Evolutionary conservation across 1,140 invertebrate genomes (phyloP).

Genomic region (Homarus americanus): DNA sequence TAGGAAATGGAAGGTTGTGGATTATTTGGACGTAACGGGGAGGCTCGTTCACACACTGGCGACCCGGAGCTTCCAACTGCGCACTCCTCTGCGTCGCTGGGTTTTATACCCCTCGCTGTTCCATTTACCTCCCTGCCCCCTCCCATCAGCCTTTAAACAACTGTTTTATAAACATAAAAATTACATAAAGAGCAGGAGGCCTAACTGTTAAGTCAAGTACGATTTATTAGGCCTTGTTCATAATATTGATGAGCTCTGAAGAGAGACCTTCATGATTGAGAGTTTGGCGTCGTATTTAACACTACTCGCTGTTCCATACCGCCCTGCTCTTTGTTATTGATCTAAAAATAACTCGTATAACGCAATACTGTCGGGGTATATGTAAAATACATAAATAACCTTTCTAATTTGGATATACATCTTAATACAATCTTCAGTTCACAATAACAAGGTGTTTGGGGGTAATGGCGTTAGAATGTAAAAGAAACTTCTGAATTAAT

Average conservation of each 20-base stretch:
- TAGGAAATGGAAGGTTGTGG: not conserved
- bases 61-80: conserved; percentile 49
- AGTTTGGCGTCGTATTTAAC: not conserved
- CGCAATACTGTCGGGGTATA: not conserved
- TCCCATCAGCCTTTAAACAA: not conserved
- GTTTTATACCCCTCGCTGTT: conserved; percentile 42
- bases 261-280: no score
- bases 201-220: not conserved
- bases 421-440: no score
- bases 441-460: no score
- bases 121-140: conserved; percentile 25
- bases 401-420: no score
- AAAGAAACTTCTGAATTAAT: no score
- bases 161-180: not conserved
- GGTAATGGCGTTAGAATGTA: no score
- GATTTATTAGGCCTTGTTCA: not conserved
- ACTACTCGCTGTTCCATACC: conserved; percentile 27
- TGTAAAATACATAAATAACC: no score
- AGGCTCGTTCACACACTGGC: conserved; percentile 68
- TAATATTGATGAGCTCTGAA: not conserved
- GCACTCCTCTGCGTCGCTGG: not conserved
- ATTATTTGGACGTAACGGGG: not conserved
- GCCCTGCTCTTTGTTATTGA: conserved; percentile 10
- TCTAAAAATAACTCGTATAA: not conserved
- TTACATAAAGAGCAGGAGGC: not conserved